phyloP scores from a whole-genome alignment of 2,888 invertebrate species.

The Cerceris ruficornis region DNA sequence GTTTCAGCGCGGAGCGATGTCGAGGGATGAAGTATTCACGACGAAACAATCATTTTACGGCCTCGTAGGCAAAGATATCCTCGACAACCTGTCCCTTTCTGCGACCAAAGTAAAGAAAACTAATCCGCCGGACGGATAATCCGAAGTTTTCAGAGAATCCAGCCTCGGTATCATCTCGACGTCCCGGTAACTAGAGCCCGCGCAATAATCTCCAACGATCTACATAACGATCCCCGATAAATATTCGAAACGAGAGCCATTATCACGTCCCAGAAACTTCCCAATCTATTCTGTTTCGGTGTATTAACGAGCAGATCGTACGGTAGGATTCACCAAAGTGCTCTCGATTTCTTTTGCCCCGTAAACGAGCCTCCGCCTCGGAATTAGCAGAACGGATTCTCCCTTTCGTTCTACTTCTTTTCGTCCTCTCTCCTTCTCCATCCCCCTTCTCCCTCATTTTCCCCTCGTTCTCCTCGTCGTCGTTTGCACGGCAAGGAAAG shows the following conservation, averaged over 20 bases:
- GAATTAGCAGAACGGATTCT: constrained; percentile 58
- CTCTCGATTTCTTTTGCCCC: constrained; percentile 56
- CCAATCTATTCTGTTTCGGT: constrained; percentile 36
- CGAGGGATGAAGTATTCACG: too few relatives aligned
- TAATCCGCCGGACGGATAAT: constrained; percentile 5
- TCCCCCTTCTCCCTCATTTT: constrained; percentile 9
- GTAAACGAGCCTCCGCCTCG: constrained; percentile 45
- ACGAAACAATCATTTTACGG: too few relatives aligned
- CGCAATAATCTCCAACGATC: constrained; percentile 39
- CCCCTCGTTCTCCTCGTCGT: constrained; percentile 12
- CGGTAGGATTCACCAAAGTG: constrained; percentile 35
- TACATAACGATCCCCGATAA: constrained; percentile 43
- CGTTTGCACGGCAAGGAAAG: constrained; percentile 54
- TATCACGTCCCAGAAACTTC: constrained; percentile 52
- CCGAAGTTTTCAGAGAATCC: not conserved
- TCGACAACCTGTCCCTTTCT: too few relatives aligned
- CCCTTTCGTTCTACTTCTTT: constrained; percentile 29
- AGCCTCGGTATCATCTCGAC: not conserved
- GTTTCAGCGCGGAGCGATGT: too few relatives aligned
- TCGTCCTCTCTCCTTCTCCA: constrained; percentile 9
- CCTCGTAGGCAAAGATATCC: too few relatives aligned
- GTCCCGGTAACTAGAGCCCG: constrained; percentile 3
- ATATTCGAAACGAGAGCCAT: constrained; percentile 52
- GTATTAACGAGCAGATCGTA: constrained; percentile 57
- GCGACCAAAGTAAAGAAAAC: not conserved